Percentiles rank a stretch among this genome's conserved stretches.
Evolutionary conservation across 2,797 vertebrate genomes (phyloP).

Genomic region (Coluber constrictor): DNA sequence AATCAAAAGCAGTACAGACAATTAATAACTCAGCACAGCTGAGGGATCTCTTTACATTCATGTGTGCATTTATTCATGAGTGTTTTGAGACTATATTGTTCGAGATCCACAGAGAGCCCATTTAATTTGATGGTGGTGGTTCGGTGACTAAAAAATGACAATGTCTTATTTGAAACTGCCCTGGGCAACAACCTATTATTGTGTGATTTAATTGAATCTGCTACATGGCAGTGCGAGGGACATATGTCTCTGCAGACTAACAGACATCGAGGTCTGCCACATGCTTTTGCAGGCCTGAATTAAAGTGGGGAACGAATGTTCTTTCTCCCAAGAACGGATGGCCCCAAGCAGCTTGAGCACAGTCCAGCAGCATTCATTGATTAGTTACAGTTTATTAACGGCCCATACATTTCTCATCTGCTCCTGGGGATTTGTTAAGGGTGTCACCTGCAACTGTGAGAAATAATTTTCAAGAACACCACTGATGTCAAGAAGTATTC

Average conservation of each 20-base stretch:
- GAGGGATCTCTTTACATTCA: conserved; percentile 7
- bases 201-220: conserved; percentile 75
- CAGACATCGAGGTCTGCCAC: conserved; percentile 61
- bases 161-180: conserved; percentile 70
- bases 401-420: conserved; percentile 99
- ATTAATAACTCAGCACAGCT: conserved; percentile 18
- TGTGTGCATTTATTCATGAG: conserved; percentile 64
- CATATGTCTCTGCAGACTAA: conserved; percentile 75
- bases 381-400: conserved; percentile 99
- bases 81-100: conserved; percentile 68
- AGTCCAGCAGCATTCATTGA: conserved; percentile 79
- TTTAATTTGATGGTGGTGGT: conserved; percentile 59
- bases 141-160: conserved; percentile 66
- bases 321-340: conserved; percentile 86
- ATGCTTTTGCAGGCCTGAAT: conserved; percentile 60
- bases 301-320: conserved; percentile 75
- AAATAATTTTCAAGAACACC: conserved; percentile 3
- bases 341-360: conserved; percentile 84
- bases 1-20: background rate
- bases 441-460: conserved; percentile 70
- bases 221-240: conserved; percentile 68
- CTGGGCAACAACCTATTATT: conserved; percentile 66
- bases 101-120: conserved; percentile 55
- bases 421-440: conserved; percentile 55
- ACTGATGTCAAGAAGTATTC: background rate